Conservation (phyloP, 1,140 invertebrate genomes). For the Drosophila subobscura region DNA sequence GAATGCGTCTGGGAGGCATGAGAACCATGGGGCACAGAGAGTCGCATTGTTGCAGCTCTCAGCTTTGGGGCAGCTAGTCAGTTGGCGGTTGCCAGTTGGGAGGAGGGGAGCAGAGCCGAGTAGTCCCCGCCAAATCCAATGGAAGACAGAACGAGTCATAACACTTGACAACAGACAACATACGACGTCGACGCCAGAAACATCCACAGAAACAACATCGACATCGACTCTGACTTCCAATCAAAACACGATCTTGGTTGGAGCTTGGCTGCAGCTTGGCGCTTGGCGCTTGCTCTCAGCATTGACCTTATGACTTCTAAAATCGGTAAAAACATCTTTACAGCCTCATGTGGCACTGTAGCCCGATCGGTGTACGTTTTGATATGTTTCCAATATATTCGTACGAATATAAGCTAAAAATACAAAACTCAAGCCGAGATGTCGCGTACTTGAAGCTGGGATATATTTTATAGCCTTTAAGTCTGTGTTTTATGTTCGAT, state of each 20-base stretch:
- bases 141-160: conserved; percentile 65
- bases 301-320: conserved; percentile 82
- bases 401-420: conserved; percentile 68
- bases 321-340: conserved; percentile 82
- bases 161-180: conserved; percentile 72
- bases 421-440: conserved; percentile 58
- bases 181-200: conserved; percentile 28
- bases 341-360: conserved; percentile 71
- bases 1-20: conserved; percentile 59
- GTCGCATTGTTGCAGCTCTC: conserved; percentile 64
- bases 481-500: conserved; percentile 28
- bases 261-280: conserved; percentile 19
- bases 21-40: conserved; percentile 43
- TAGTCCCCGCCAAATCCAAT: neutral
- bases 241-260: conserved; percentile 76
- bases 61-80: too few relatives aligned
- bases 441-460: conserved; percentile 76
- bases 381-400: conserved; percentile 65
- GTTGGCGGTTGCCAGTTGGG: neutral
- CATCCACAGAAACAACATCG: conserved; percentile 38
- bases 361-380: conserved; percentile 18
- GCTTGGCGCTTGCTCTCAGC: conserved; percentile 64
- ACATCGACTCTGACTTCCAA: conserved; percentile 52
- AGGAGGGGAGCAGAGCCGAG: conserved; percentile 17
- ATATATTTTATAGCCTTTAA: conserved; percentile 75